Evolutionary conservation across 2,888 invertebrate species (phyloP).

Genomic region (Myathropa florea): DNA sequence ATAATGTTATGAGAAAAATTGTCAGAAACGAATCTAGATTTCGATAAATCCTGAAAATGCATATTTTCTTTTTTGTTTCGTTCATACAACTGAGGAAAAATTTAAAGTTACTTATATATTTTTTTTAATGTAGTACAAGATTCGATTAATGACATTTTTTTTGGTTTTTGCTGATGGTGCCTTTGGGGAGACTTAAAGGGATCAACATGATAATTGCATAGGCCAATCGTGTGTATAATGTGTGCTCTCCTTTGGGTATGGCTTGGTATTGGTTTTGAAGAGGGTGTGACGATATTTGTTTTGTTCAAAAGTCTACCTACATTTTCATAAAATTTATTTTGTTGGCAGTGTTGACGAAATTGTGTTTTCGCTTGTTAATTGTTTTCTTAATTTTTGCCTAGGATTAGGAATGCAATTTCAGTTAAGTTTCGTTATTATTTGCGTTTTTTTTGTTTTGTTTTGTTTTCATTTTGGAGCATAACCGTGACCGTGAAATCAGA

Average conservation of each 20-base stretch:
- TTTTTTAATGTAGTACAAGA: conserved; percentile 31
- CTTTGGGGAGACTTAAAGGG: conserved; percentile 29
- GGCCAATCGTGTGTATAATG: not conserved
- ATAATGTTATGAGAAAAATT: conserved; percentile 42
- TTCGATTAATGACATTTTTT: conserved; percentile 8
- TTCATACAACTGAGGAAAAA: conserved; percentile 40
- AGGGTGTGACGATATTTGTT: conserved; percentile 11
- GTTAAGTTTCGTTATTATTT: not conserved
- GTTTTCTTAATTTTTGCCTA: conserved; percentile 20
- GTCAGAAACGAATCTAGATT: conserved; percentile 58
- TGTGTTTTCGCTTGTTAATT: conserved; percentile 25
- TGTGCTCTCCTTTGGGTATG: conserved; percentile 3
- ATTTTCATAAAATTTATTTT: conserved; percentile 57
- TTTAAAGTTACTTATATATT: conserved; percentile 6
- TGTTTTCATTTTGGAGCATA: conserved; percentile 21
- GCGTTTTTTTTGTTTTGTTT: not conserved
- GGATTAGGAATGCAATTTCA: conserved; percentile 36
- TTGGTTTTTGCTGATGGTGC: conserved; percentile 29
- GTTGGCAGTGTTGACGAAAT: conserved; percentile 70
- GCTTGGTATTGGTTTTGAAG: not conserved
- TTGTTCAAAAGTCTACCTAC: conserved; percentile 63
- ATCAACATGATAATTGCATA: conserved; percentile 44
- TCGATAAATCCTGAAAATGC: conserved; percentile 34
- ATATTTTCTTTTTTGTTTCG: not conserved
- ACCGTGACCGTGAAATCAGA: conserved; percentile 49